Evolutionary conservation across 2,113 vertebrate species (phyloP), one percentile per base, ranked within the genome.

Genomic region (Pogona vitticeps): DNA sequence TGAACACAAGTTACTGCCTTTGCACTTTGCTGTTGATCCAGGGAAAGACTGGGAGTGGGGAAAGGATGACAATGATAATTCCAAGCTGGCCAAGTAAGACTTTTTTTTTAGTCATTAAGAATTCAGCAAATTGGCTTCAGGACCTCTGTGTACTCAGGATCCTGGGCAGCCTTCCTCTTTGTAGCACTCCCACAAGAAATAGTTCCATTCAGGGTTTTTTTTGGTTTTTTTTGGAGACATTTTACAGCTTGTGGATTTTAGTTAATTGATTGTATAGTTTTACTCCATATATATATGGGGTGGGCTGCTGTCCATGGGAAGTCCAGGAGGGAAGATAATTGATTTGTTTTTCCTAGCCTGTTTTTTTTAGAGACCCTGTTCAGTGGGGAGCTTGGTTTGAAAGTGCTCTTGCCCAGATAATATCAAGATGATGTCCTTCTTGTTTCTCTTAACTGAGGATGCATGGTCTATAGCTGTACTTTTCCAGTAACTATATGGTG

Each of bases 21-120:
- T 99, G 95, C 99, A 99, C 96, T 99, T 99, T 89, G 98, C 98
- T 0, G 98, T 99, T 88, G 99, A 99, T 95, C 99, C 99, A 20
- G 98, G 98, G 88, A 97, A 97, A 89, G 98, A 98, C 96, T 99
- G 98, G 99, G 98, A 98, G 73, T 99, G 99, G 99, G 98, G 98
- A 70, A 98, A 98, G 92, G 98, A 99, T 42, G 98, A 99, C 96
- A 98, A 97, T 42, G 98, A 99, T 94, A 98, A 98, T 84, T 94
- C 97, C 94, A 98, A 98, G 91, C 96, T 99, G 89, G 99, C 98
- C 94, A 98, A 98, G 99, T 99, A 97, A 98, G 97, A 88, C 76
- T 70, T 91, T 89, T 79, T 88, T 92, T 68, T 90, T 6, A 14
- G 2, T 52, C 67, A 3, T 6, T 38, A 7, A 68, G 23, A 77